A percentile compares a stretch with the other conserved stretches of the same genome.
phyloP scores from a whole-genome alignment of 2,113 vertebrate species.

The Brachypteracias leptosomus region DNA sequence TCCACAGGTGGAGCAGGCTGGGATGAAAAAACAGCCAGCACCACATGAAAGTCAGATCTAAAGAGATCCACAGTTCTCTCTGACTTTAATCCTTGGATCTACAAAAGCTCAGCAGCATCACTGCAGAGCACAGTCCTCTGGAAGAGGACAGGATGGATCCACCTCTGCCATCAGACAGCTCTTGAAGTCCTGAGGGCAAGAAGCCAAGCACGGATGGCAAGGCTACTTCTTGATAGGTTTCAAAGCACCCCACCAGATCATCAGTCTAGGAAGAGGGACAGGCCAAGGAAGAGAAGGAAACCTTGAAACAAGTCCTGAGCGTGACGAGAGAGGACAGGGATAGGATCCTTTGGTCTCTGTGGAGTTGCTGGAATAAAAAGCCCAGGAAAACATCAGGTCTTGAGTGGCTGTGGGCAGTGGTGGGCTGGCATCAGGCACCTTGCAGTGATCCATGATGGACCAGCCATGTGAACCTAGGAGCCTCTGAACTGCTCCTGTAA shows the following conservation, averaged over 20 bases:
- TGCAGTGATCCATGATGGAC: background rate
- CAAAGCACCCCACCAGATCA: background rate
- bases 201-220: background rate
- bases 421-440: background rate
- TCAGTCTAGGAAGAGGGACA: background rate
- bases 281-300: background rate
- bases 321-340: background rate
- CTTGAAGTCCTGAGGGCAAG: background rate
- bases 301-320: background rate
- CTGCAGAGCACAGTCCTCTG: background rate
- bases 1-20: background rate
- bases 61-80: background rate
- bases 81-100: background rate
- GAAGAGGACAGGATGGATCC: background rate
- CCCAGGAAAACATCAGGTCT: background rate
- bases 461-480: background rate
- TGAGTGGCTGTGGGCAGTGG: fast-evolving
- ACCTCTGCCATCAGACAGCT: background rate
- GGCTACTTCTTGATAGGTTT: background rate
- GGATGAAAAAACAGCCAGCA: background rate
- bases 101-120: background rate
- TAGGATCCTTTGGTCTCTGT: background rate
- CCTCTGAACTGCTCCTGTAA: background rate
- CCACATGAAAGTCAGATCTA: background rate
- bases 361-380: background rate